These are phyloP conservation scores for Oceanodroma tethys DNA, from an alignment of 2,113 vertebrate genomes.

Conservation along the genomic window DNA sequence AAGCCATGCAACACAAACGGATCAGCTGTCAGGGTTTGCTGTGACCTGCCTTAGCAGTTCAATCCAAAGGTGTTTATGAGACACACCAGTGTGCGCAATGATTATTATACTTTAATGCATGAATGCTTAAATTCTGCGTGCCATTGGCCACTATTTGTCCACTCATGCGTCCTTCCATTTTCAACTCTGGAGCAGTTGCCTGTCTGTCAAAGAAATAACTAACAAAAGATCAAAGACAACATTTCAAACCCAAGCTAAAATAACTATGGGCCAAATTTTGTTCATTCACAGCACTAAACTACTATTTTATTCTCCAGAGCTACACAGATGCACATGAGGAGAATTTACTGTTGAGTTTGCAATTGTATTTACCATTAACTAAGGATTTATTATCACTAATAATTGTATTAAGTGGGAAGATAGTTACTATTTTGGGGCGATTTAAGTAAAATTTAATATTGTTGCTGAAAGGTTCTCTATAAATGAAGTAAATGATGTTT, in stretches of 20 bases:
- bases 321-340: background rate
- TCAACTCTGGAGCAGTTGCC: background rate
- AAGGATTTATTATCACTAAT: background rate
- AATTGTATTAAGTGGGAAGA: background rate
- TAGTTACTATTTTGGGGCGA: background rate
- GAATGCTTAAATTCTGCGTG: background rate
- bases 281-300: background rate
- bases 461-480: background rate
- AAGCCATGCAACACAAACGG: background rate
- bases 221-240: background rate
- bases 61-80: background rate
- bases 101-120: background rate
- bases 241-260: background rate
- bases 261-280: background rate
- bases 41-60: background rate
- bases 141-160: background rate
- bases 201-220: background rate
- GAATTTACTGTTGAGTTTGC: background rate
- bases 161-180: background rate
- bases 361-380: background rate
- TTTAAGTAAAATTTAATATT: background rate
- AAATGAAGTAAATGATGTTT: background rate
- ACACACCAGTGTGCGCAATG: background rate
- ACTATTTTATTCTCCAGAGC: background rate
- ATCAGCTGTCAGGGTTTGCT: background rate